phyloP scores from a whole-genome alignment of 2,113 vertebrate species.

The Isichthys henryi region DNA sequence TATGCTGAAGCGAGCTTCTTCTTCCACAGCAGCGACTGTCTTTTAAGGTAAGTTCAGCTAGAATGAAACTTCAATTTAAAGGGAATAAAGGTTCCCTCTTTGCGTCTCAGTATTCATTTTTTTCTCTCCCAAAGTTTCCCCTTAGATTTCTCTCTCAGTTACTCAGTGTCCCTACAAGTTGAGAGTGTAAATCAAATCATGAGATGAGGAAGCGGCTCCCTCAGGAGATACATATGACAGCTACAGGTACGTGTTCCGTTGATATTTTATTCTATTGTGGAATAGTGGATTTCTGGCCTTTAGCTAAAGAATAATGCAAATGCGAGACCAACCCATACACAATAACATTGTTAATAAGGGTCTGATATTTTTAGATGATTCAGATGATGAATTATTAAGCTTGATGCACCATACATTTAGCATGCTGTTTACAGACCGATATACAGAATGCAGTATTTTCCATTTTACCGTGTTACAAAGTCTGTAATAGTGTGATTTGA shows the following conservation, averaged over 20 bases:
- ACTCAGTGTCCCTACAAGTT: neutral
- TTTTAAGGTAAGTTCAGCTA: conserved; percentile 62
- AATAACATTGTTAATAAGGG: neutral
- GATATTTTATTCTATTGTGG: neutral
- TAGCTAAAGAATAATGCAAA: neutral
- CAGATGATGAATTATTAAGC: neutral
- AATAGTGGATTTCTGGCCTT: neutral
- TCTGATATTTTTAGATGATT: neutral
- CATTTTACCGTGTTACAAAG: neutral
- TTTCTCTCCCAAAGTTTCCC: neutral
- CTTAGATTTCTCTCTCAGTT: neutral
- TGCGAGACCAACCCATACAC: neutral
- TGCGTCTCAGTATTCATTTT: conserved; percentile 16
- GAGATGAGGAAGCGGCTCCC: neutral
- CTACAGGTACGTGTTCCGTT: neutral
- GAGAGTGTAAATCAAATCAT: conserved; percentile 15
- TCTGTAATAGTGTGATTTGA: neutral
- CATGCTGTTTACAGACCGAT: neutral
- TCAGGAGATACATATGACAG: neutral
- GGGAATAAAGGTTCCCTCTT: conserved; percentile 26
- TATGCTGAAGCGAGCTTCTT: conserved; percentile 68
- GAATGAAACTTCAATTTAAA: conserved; percentile 66
- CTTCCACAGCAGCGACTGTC: conserved; percentile 65
- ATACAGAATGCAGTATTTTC: neutral
- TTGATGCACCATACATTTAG: neutral